These are phyloP conservation scores for Cryptoprocta ferox DNA, from an alignment of 2,797 vertebrate species.

Conservation along the genomic window DNA sequence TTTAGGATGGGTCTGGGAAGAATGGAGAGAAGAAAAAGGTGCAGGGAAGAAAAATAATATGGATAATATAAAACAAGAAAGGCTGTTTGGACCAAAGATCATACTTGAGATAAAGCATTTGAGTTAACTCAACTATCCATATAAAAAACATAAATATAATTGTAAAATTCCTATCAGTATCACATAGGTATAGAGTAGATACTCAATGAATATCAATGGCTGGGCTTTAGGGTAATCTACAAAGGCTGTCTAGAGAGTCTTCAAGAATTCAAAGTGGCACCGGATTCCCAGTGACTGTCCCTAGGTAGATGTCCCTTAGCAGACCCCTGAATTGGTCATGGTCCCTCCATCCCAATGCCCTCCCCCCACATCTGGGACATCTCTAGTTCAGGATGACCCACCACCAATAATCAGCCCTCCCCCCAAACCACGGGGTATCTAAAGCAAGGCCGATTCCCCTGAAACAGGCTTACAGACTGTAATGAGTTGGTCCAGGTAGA, in stretches of 20 bases:
- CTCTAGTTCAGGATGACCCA: background rate
- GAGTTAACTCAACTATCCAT: background rate
- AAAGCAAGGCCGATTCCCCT: background rate
- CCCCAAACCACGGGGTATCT: background rate
- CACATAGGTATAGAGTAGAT: background rate
- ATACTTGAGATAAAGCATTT: background rate
- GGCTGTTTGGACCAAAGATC: background rate
- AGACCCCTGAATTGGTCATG: background rate
- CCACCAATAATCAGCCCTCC: background rate
- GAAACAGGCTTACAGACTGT: background rate
- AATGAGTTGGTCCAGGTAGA: background rate
- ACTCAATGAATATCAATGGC: background rate
- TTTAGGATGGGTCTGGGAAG: background rate
- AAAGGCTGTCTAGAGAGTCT: background rate
- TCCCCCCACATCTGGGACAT: background rate
- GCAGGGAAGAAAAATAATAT: background rate
- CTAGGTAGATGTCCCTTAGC: background rate
- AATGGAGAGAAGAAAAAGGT: background rate
- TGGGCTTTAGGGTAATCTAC: background rate
- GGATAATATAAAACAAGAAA: constrained; percentile 18
- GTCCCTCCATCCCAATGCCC: too few relatives aligned
- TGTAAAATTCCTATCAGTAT: background rate
- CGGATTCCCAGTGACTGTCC: background rate
- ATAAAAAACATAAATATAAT: background rate
- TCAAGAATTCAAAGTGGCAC: background rate